phyloP scores from a whole-genome alignment of 2,888 invertebrate species.

The Stegophylla sp. region DNA sequence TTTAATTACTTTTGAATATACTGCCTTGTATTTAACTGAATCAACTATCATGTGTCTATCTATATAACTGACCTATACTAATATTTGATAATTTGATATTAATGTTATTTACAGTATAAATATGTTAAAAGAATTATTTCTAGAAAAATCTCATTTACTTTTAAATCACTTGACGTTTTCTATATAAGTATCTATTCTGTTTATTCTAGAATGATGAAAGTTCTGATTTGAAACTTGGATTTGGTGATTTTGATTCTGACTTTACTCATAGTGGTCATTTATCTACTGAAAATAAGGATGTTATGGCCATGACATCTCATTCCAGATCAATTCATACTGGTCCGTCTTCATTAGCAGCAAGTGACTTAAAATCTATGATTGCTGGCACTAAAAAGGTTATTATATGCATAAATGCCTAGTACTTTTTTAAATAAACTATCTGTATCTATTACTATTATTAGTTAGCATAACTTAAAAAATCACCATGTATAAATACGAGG shows the following conservation, averaged over 20 bases:
- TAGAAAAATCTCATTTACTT: too few species aligned
- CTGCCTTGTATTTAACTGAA: too few species aligned
- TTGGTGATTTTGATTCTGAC: slow-evolving; percentile 56
- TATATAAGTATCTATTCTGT: neutral
- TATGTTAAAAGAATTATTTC: too few species aligned
- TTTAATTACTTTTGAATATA: too few species aligned
- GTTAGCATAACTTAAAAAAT: too few species aligned
- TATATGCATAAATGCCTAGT: neutral
- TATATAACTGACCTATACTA: too few species aligned
- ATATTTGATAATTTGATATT: too few species aligned
- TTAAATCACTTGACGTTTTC: neutral
- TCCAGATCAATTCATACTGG: slow-evolving; percentile 55
- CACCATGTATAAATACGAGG: too few species aligned
- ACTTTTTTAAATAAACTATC: too few species aligned
- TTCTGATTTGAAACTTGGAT: slow-evolving; percentile 53
- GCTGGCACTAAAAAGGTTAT: slow-evolving; percentile 54
- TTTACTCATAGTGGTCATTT: slow-evolving; percentile 43
- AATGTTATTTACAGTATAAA: too few species aligned
- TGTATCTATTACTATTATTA: too few species aligned
- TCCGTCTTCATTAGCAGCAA: slow-evolving; percentile 51
- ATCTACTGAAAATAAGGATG: slow-evolving; percentile 42
- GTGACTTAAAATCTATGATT: slow-evolving; percentile 54
- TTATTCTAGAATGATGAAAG: slow-evolving; percentile 54
- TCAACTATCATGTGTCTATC: too few species aligned
- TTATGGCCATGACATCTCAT: slow-evolving; percentile 39